These are phyloP conservation scores for Podarcis raffonei DNA, from an alignment of 2,113 vertebrate genomes.

Conservation along the genomic window DNA sequence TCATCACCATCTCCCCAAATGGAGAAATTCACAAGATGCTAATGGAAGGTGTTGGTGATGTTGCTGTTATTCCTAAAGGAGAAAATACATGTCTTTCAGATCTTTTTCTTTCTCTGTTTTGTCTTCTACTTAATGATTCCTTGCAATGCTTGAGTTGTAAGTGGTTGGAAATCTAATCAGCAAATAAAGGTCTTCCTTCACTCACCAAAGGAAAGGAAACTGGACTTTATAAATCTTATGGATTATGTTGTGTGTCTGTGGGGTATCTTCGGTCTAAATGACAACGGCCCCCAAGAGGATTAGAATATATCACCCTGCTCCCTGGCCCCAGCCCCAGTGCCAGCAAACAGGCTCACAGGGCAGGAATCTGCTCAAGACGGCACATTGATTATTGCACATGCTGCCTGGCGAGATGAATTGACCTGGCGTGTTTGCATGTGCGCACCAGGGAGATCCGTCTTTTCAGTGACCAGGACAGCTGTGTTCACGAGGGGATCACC, in stretches of 20 bases:
- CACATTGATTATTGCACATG: slow-evolving; percentile 55
- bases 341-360: slow-evolving; percentile 51
- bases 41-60: neutral
- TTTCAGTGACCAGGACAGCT: slow-evolving; percentile 79
- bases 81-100: neutral
- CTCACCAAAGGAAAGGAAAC: slow-evolving; percentile 20
- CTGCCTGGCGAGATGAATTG: slow-evolving; percentile 40
- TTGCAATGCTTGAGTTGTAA: slow-evolving; percentile 1
- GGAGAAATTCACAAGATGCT: neutral
- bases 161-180: neutral
- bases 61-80: neutral
- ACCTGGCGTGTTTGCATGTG: slow-evolving; percentile 58
- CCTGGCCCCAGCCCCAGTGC: slow-evolving; percentile 59
- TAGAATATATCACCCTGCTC: slow-evolving; percentile 52
- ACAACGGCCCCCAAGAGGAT: slow-evolving; percentile 62
- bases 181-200: neutral
- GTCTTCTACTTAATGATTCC: neutral
- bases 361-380: slow-evolving; percentile 60
- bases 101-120: neutral
- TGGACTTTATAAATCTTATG: slow-evolving; percentile 74
- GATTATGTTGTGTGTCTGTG: slow-evolving; percentile 66
- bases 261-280: slow-evolving; percentile 68
- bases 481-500: slow-evolving; percentile 80
- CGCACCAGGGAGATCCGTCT: slow-evolving; percentile 74
- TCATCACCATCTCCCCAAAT: neutral